phyloP scores from a whole-genome alignment of 2,797 vertebrate genomes.

The Orestias chungarensis region DNA sequence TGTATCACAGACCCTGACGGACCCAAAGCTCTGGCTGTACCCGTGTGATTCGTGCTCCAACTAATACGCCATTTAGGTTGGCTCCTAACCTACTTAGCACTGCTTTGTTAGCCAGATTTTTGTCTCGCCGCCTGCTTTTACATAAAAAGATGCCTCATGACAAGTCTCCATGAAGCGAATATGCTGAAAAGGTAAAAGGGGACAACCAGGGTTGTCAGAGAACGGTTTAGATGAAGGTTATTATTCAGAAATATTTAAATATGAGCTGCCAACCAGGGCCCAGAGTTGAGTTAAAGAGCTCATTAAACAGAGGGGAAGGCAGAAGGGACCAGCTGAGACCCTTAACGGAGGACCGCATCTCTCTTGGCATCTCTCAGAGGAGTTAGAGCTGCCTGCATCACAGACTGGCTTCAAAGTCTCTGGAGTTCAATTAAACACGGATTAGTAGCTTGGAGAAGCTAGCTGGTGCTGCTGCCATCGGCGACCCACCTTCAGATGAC shows the following conservation, averaged over 20 bases:
- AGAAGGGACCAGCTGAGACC: conserved; percentile 81
- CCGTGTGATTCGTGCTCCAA: conserved; percentile 73
- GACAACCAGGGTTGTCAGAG: conserved; percentile 60
- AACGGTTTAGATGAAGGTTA: conserved; percentile 44
- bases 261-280: conserved; percentile 39
- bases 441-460: conserved; percentile 88
- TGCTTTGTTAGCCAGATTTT: conserved; percentile 69
- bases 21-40: conserved; percentile 76
- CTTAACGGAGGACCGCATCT: conserved; percentile 67
- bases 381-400: conserved; percentile 83
- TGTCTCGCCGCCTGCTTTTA: conserved; percentile 62
- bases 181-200: conserved; percentile 41
- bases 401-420: conserved; percentile 97
- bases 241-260: conserved; percentile 82
- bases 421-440: conserved; percentile 99
- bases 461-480: conserved; percentile 76
- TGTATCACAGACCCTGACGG: conserved; percentile 80
- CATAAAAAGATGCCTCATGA: conserved; percentile 52
- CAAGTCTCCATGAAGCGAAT: conserved; percentile 54
- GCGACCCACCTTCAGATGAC: conserved; percentile 78
- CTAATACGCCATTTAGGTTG: conserved; percentile 84
- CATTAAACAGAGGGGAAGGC: conserved; percentile 79
- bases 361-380: conserved; percentile 59
- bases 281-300: conserved; percentile 71
- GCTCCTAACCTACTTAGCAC: conserved; percentile 69